Evolutionary conservation across 30 jellyfish, hydroid and myxozoan genomes (phyloP).

Genomic region (Turritopsis rubra): DNA sequence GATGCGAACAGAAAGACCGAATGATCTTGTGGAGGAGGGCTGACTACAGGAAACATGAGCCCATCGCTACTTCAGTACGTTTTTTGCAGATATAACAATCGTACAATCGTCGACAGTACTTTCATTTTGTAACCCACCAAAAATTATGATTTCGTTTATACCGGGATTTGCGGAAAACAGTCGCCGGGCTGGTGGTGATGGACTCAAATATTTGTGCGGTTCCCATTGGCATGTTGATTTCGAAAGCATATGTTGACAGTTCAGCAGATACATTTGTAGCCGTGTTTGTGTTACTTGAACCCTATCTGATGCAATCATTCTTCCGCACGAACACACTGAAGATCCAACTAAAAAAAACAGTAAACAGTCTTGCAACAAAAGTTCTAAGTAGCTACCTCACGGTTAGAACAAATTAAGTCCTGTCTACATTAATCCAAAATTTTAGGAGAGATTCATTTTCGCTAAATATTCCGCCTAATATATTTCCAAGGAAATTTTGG

Average conservation of each 20-base stretch:
- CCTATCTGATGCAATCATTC: slow-evolving; percentile 19
- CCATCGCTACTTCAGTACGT: not conserved
- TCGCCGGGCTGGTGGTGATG: slow-evolving; percentile 64
- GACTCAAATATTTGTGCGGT: slow-evolving; percentile 29
- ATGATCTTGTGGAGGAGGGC: no score
- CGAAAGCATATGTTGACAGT: slow-evolving; percentile 18
- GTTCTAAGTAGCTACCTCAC: not conserved
- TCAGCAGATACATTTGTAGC: slow-evolving; percentile 72
- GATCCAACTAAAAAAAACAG: slow-evolving; percentile 12
- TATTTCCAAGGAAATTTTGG: no score
- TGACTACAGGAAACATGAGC: no score
- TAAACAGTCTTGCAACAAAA: not conserved
- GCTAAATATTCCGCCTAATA: no score
- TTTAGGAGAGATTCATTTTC: no score
- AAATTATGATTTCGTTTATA: slow-evolving; percentile 59
- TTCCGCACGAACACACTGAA: slow-evolving; percentile 30
- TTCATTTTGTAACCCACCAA: slow-evolving; percentile 67
- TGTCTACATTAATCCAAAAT: no score
- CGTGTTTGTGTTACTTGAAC: slow-evolving; percentile 27
- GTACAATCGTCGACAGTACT: slow-evolving; percentile 25
- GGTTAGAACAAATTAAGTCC: no score
- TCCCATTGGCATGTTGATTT: slow-evolving; percentile 41
- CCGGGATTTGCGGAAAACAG: slow-evolving; percentile 52
- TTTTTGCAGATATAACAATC: slow-evolving; percentile 21
- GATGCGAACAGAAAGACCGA: no score